Evolutionary conservation across 2,888 invertebrate species (phyloP).

Genomic region (Coecobrya sp.): DNA sequence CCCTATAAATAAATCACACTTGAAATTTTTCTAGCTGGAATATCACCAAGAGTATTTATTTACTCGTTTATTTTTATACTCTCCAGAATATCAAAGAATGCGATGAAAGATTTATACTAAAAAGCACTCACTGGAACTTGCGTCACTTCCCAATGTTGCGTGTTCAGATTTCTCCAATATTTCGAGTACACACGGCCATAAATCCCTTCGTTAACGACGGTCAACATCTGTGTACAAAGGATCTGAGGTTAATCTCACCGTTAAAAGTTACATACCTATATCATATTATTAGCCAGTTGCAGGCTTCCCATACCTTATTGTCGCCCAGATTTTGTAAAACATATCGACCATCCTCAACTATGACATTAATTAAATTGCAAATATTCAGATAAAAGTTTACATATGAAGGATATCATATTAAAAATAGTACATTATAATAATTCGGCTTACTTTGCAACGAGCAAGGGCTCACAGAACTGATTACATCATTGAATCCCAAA

Average conservation of each 20-base stretch:
- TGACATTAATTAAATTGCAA: conserved; percentile 22
- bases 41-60: neutral
- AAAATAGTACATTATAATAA: too few relatives aligned
- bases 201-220: conserved; percentile 75
- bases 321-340: conserved; percentile 83
- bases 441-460: conserved; percentile 78
- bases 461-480: conserved; percentile 82
- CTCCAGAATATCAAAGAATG: neutral
- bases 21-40: neutral
- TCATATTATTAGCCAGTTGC: neutral
- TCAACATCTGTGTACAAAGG: conserved; percentile 75
- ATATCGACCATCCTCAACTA: conserved; percentile 83
- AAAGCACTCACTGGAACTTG: conserved; percentile 81
- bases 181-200: conserved; percentile 79
- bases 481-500: conserved; percentile 83
- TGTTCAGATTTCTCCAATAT: conserved; percentile 81
- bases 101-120: neutral
- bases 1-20: conserved; percentile 64
- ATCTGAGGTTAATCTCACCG: too few relatives aligned
- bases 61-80: too few relatives aligned
- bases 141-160: conserved; percentile 80
- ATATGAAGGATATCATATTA: too few relatives aligned
- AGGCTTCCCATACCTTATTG: conserved; percentile 75
- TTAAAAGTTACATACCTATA: too few relatives aligned
- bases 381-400: too few relatives aligned